Evolutionary conservation across 23 tunicate genomes (phyloP).

Genomic region (Diplosoma virens): DNA sequence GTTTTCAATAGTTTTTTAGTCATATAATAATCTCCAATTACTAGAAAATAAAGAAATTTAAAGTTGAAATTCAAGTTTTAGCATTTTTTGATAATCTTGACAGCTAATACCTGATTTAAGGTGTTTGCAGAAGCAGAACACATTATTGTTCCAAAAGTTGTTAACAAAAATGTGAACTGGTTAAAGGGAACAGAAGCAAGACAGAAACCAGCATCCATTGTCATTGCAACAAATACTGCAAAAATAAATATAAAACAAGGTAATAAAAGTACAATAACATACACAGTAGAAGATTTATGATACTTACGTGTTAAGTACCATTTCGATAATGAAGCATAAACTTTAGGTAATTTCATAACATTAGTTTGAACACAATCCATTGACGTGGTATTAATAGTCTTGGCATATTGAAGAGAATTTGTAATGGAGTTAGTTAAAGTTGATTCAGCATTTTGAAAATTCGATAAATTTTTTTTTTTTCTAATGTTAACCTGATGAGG

Average conservation of each 20-base stretch:
- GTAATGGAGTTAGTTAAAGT: no score
- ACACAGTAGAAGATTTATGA: neutral
- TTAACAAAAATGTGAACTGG: conserved; percentile 57
- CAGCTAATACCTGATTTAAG: conserved; percentile 58
- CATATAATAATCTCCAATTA: neutral
- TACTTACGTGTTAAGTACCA: conserved; percentile 86
- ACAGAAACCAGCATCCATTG: conserved; percentile 93
- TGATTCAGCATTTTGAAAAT: no score
- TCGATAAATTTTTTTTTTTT: no score
- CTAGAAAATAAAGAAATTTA: neutral
- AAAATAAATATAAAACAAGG: neutral
- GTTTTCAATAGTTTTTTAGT: no score
- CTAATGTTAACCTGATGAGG: no score
- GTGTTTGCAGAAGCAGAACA: conserved; percentile 89
- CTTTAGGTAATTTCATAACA: conserved; percentile 32
- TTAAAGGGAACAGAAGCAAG: conserved; percentile 73
- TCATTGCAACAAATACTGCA: conserved; percentile 90
- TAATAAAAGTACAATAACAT: neutral
- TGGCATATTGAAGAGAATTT: no score
- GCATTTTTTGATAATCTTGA: neutral
- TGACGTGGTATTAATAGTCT: no score
- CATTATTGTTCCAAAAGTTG: conserved; percentile 60
- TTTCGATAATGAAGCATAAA: conserved; percentile 79
- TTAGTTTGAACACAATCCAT: no score
- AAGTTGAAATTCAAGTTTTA: neutral